Evolutionary conservation across 2,797 vertebrate species (phyloP), one percentile per base, ranked within the genome.

Genomic region (Tiaroga cobitis): DNA sequence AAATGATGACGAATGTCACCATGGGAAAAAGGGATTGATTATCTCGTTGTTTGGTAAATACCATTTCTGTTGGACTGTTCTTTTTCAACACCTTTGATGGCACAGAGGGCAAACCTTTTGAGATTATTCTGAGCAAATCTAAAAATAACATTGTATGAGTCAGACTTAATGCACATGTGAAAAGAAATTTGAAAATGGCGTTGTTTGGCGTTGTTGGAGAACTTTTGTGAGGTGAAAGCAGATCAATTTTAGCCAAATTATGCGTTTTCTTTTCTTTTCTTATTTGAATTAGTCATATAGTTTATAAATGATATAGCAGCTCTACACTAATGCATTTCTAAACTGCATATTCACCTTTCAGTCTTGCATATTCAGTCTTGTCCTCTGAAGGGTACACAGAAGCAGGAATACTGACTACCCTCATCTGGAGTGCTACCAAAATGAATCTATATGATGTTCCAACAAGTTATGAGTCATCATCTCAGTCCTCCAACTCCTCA

Each of bases 1-100:
- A 92, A 92, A 93, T 26, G 49, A 91, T 91, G 91, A 92, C 75
- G 83, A 89, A 92, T 92, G 89, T 85, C 88, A 90, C 75, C 26
- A 87, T 81, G 78, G 56, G 43, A 34, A 49, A 84, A 76, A 80
- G 69, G 85, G 88, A 90, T 87, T 92, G 88, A 89, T 92, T 88
- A 93, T 82, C 85, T 84, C 76, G 86, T 89, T 87, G 87, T 87
- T 85, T 82, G 78, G 90, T 89, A 84, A 88, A 80, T 70, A 85
- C 65, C 84, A 82, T 69, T 61, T 2, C 63, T 75, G 49, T 49
- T 46, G 41, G 26, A 70, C 46, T 72, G 70, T 32, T 76, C 51
- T 76, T 63, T 61, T n/a, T 59, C 65, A 54, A 88, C 70, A 87
- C 83, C 77, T 81, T 80, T 56, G 61, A 61, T 78, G 65, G 46